phyloP scores from a whole-genome alignment of 1,140 invertebrate species.

The Sesamia nonagrioides region DNA sequence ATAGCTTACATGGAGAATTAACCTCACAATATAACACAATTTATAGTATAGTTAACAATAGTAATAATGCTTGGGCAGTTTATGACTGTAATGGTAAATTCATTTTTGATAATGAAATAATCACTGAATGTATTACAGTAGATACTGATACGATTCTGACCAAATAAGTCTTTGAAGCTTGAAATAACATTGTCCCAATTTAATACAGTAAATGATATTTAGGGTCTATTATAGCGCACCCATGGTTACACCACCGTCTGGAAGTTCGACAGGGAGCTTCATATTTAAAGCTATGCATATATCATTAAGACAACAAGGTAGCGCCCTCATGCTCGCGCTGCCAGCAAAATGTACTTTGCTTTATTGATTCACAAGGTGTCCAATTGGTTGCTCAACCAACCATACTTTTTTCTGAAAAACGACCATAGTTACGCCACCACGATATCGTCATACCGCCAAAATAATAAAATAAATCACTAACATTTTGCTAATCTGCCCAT shows the following conservation, averaged over 20 bases:
- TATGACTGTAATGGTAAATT: conserved; percentile 10
- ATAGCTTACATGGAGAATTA: conserved; percentile 68
- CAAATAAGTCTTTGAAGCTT: background rate
- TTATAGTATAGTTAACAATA: conserved; percentile 26
- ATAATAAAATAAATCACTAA: conserved; percentile 6
- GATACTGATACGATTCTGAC: background rate
- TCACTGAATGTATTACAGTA: conserved; percentile 2
- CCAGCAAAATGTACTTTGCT: too few species aligned
- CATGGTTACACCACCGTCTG: background rate
- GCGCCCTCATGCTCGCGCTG: too few species aligned
- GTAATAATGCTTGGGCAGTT: conserved; percentile 24
- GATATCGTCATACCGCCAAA: too few species aligned
- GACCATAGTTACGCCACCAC: too few species aligned
- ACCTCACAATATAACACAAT: conserved; percentile 51
- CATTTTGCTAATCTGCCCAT: conserved; percentile 13
- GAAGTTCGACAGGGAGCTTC: too few species aligned
- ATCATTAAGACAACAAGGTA: too few species aligned
- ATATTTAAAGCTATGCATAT: too few species aligned
- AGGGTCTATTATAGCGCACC: background rate
- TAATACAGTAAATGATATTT: background rate
- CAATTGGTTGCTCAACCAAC: too few species aligned
- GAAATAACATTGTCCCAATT: conserved; percentile 17
- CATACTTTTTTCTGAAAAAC: too few species aligned
- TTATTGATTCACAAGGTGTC: too few species aligned
- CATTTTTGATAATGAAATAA: background rate